phyloP scores from a whole-genome alignment of 2,113 vertebrate genomes.

The Dascyllus trimaculatus region DNA sequence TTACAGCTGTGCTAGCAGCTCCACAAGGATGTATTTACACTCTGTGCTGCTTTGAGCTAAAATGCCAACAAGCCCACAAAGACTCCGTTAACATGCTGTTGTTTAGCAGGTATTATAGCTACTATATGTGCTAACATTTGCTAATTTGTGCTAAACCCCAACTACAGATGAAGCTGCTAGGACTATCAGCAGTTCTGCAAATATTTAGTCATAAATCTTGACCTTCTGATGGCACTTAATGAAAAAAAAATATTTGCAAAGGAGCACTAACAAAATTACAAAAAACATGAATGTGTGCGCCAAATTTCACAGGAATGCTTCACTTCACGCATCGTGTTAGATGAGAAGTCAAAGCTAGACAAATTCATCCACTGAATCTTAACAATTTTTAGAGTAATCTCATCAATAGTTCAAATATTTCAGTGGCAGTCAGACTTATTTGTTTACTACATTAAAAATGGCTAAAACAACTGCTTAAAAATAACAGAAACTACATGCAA shows the following conservation, averaged over 20 bases:
- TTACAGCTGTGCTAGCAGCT: not conserved
- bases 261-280: no score
- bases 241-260: no score
- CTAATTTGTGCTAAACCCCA: not conserved
- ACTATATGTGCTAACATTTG: not conserved
- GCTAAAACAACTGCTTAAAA: no score
- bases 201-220: no score
- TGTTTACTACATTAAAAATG: no score
- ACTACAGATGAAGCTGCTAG: no score
- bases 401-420: no score
- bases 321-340: not conserved
- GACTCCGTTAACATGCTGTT: not conserved
- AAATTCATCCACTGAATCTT: not conserved
- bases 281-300: not conserved
- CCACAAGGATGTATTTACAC: constrained; percentile 5
- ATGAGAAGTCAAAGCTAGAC: not conserved
- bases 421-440: no score
- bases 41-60: not conserved
- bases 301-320: not conserved
- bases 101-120: not conserved
- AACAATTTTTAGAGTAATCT: no score
- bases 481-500: no score
- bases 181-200: no score
- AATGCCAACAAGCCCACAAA: not conserved
- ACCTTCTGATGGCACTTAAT: no score